A percentile compares a stretch with the other conserved stretches of the same genome.
Evolutionary conservation across 2,113 vertebrate species (phyloP).

Genomic region (Atlantisia rogersi): DNA sequence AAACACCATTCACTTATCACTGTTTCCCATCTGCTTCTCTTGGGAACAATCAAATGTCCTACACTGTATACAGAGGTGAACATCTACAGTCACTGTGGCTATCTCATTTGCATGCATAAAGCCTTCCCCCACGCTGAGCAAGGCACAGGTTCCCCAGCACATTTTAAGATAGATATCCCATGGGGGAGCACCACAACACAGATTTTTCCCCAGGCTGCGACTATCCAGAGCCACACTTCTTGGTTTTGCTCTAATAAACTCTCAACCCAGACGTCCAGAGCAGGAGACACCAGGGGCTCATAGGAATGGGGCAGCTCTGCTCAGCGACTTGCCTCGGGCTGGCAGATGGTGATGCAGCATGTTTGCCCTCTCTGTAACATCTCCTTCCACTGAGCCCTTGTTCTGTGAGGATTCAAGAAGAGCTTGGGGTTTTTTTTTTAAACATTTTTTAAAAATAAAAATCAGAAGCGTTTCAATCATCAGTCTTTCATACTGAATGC

Average conservation of each 20-base stretch:
- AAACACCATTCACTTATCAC: not conserved
- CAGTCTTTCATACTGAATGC: not conserved
- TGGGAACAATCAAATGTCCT: not conserved
- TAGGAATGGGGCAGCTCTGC: not conserved
- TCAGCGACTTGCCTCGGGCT: not conserved
- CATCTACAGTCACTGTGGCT: accelerated
- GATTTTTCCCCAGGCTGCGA: not conserved
- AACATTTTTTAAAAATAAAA: no score
- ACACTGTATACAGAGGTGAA: accelerated
- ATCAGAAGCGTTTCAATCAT: not conserved
- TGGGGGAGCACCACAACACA: accelerated
- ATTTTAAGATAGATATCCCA: not conserved
- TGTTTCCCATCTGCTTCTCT: not conserved
- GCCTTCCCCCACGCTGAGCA: accelerated
- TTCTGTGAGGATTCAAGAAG: not conserved
- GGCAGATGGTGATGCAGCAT: not conserved
- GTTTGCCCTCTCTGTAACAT: not conserved
- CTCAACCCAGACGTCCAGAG: no score
- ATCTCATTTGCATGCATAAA: accelerated
- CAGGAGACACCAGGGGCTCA: not conserved
- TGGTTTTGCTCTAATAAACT: not conserved
- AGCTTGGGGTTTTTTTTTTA: not conserved
- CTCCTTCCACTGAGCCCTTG: not conserved
- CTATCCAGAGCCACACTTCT: not conserved
- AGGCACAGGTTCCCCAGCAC: not conserved